phyloP scores from a whole-genome alignment of 2,113 vertebrate genomes.

The Oceanites oceanicus region DNA sequence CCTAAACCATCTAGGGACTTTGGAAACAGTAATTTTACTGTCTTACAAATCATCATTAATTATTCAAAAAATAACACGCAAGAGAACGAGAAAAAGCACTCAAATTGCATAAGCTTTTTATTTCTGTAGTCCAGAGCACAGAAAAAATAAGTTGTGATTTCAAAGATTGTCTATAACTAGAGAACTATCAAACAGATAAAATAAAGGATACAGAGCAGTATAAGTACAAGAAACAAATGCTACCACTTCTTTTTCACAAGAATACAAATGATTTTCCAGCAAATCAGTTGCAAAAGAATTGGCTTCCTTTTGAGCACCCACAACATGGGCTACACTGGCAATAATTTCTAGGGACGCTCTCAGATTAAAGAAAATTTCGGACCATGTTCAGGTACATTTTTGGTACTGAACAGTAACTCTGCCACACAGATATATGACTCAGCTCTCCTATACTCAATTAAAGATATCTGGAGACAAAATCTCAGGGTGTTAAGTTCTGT shows the following conservation, averaged over 20 bases:
- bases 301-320: background rate
- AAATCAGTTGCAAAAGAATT: background rate
- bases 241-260: background rate
- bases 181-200: background rate
- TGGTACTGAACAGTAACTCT: background rate
- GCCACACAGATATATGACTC: background rate
- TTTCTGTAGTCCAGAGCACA: background rate
- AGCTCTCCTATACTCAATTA: background rate
- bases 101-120: background rate
- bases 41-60: background rate
- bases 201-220: background rate
- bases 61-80: background rate
- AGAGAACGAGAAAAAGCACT: background rate
- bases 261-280: background rate
- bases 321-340: background rate
- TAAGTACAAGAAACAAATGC: background rate
- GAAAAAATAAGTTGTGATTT: background rate
- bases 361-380: background rate
- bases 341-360: background rate
- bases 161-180: background rate
- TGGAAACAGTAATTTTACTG: background rate
- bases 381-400: background rate
- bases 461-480: background rate
- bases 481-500: background rate
- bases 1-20: background rate